Percentiles rank a stretch among this genome's conserved stretches.
phyloP scores from a whole-genome alignment of 2,797 vertebrate genomes.

The Acanthis flammea region DNA sequence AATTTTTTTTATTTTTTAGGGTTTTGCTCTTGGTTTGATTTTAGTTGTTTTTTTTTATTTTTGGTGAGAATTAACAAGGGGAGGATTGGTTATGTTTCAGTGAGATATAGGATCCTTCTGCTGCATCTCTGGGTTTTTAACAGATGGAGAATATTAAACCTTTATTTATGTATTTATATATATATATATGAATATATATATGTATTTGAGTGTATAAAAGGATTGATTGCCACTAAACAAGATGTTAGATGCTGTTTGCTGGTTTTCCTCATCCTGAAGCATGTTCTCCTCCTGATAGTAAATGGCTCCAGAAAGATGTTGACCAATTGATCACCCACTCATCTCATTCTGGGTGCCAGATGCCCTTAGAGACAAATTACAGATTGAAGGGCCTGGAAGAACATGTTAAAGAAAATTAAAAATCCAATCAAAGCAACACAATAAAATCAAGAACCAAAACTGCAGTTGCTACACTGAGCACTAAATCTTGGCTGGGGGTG shows the following conservation, averaged over 20 bases:
- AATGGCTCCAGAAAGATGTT: neutral
- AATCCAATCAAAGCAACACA: neutral
- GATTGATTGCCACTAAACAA: neutral
- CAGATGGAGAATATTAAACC: slow-evolving; percentile 30
- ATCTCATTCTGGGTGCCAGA: neutral
- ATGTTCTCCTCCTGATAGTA: neutral
- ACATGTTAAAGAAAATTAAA: slow-evolving; percentile 22
- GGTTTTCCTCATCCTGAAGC: neutral
- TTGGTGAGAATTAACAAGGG: neutral
- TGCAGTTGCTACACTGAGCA: neutral
- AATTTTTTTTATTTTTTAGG: fast-evolving
- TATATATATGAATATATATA: neutral
- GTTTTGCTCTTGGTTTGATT: neutral
- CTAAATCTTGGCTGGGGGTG: neutral
- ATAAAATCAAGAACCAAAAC: neutral
- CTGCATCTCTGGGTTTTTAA: neutral
- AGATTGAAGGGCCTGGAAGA: neutral
- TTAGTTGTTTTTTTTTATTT: neutral
- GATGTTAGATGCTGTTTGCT: neutral
- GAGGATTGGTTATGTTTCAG: neutral
- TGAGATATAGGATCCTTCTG: neutral
- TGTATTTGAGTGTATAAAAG: neutral
- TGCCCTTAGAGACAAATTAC: neutral
- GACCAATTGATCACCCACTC: neutral
- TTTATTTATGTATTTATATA: neutral